Evolutionary conservation across 2,113 vertebrate species (phyloP), one percentile per base, ranked within the genome.

Genomic region (Struthio camelus): DNA sequence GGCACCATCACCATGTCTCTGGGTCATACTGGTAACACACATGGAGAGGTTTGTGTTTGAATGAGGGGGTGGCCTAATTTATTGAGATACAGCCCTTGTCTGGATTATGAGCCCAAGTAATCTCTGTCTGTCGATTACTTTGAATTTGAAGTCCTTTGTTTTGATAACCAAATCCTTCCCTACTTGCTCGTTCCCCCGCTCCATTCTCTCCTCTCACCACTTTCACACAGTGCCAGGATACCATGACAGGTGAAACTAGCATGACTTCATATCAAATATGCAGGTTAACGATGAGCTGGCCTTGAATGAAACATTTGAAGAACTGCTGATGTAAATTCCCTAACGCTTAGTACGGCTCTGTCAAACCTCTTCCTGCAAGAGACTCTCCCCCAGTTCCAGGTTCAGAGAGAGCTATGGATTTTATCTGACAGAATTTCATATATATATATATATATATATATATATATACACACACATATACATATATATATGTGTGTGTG

Each of bases 321-420:
- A 96, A 94, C 10, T 88, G 96, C 76, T 62, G 93, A 89, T 94
- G 73, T 46, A 85, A 86, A 90, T 94, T 95, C 91, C 87, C 93
- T n/a, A 20, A 86, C 42, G 56, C 30, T 89, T 91, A 67, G 62
- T 87, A 91, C 2, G 0, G 66, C 83, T 95, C 90, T 94, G 81
- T 92, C 96, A 97, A 93, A 94, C 38, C 62, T 69, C 78, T 95
- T 93, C 78, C 58, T 91, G 30, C 54, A 80, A 56, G 34, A 80
- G 72, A 97, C 62, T 94, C 81, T 92, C 69, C 42, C 75, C 85
- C 80, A 92, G 87, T 95, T 97, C 93, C 81, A 94, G 93, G 80
- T 90, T 81, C 90, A 93, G 94, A 76, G 34, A 89, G 61, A 87
- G 53, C 51, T 90, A 87, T 77, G 8, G 32, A 91, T 71, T 84